Conservation (phyloP, 2,797 vertebrate species). For the Adrianichthys oophorus region DNA sequence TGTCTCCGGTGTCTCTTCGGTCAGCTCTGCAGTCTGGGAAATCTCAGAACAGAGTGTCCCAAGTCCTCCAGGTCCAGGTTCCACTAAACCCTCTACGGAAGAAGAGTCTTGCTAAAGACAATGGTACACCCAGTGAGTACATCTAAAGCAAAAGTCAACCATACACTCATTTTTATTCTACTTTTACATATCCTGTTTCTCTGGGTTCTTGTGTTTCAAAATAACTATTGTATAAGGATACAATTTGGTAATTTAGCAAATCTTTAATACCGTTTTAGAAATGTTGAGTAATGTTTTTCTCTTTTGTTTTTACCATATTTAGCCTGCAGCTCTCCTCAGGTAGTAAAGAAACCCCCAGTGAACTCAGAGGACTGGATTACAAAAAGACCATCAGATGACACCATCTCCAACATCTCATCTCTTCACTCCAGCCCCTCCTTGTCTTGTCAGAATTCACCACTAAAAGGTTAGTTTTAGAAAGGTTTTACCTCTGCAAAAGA, state of each 20-base stretch:
- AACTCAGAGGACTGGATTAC: conserved; percentile 80
- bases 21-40: conserved; percentile 82
- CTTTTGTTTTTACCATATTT: too few relatives aligned
- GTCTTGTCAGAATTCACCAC: conserved; percentile 90
- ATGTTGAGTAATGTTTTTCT: background rate
- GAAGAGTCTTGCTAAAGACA: conserved; percentile 87
- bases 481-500: background rate
- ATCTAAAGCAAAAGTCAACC: background rate
- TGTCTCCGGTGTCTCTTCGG: conserved; percentile 90
- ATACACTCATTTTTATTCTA: background rate
- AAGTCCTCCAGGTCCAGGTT: conserved; percentile 92
- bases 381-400: conserved; percentile 86
- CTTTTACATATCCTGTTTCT: background rate
- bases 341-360: conserved; percentile 77
- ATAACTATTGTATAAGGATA: too few relatives aligned
- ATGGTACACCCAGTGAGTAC: conserved; percentile 80
- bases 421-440: conserved; percentile 89
- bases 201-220: background rate
- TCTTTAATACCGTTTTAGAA: background rate
- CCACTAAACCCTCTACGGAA: conserved; percentile 89
- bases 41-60: conserved; percentile 89
- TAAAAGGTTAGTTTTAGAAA: conserved; percentile 78
- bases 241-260: too few relatives aligned
- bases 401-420: conserved; percentile 83
- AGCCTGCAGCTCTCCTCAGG: conserved; percentile 85